Evolutionary conservation across 1,140 invertebrate species (phyloP).

Genomic region (Diploscapter pachys): DNA sequence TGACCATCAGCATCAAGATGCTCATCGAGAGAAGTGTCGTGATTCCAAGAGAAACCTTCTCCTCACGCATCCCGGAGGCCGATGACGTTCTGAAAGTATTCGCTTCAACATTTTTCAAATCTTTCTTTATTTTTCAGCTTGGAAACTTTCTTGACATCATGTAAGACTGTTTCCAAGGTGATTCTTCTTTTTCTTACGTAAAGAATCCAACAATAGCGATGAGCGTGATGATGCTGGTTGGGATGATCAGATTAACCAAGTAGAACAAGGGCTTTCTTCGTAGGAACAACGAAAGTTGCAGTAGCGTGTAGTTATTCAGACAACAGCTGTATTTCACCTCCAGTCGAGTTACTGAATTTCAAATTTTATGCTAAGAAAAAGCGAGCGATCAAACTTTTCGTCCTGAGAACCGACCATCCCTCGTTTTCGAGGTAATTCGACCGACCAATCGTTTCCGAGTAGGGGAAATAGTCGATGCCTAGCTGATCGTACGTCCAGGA

Average conservation of each 20-base stretch:
- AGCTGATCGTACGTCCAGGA: conserved; percentile 63
- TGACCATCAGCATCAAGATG: conserved; percentile 59
- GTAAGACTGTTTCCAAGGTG: background rate
- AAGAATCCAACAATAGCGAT: conserved; percentile 59
- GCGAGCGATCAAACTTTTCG: conserved; percentile 26
- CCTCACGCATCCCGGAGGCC: conserved; percentile 55
- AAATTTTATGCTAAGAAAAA: background rate
- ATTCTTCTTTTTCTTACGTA: conserved; percentile 33
- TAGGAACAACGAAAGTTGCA: conserved; percentile 52
- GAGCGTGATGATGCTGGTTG: conserved; percentile 55
- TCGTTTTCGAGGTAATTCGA: conserved; percentile 56
- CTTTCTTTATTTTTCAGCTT: conserved; percentile 1
- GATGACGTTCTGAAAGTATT: conserved; percentile 51
- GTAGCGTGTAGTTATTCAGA: conserved; percentile 56
- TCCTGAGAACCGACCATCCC: conserved; percentile 53
- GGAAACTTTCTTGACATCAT: background rate
- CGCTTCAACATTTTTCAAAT: conserved; percentile 2
- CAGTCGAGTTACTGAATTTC: conserved; percentile 41
- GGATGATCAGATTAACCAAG: conserved; percentile 57
- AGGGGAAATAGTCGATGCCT: conserved; percentile 54
- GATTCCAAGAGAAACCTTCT: conserved; percentile 53
- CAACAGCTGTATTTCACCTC: conserved; percentile 56
- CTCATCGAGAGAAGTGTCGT: conserved; percentile 55
- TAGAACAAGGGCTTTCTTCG: conserved; percentile 56
- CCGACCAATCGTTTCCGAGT: conserved; percentile 53